Evolutionary conservation across 1,140 invertebrate species (phyloP).

Genomic region (Trialeurodes vaporariorum): DNA sequence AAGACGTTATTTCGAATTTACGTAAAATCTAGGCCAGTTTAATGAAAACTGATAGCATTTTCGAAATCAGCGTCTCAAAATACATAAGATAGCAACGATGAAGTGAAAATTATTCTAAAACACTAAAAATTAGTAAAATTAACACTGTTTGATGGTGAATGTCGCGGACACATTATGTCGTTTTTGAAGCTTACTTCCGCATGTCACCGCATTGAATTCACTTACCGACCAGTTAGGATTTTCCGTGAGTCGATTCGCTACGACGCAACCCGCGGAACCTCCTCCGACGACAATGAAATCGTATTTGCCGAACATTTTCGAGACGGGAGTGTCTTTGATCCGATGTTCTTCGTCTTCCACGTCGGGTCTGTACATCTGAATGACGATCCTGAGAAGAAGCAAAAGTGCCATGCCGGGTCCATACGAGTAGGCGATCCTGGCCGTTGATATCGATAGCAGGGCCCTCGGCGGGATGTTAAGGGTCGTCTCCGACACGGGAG

Average conservation of each 20-base stretch:
- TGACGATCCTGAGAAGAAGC: constrained; percentile 43
- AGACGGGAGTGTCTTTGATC: constrained; percentile 36
- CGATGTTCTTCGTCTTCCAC: constrained; percentile 48
- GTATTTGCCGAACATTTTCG: constrained; percentile 42
- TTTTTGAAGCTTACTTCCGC: too few species aligned
- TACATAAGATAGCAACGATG: too few species aligned
- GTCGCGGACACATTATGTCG: too few species aligned
- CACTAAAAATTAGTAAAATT: too few species aligned
- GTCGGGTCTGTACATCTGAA: constrained; percentile 47
- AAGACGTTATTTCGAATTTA: too few species aligned
- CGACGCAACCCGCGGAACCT: constrained; percentile 67
- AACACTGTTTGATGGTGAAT: too few species aligned
- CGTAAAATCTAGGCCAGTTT: too few species aligned
- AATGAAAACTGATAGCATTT: too few species aligned
- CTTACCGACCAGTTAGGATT: constrained; percentile 47
- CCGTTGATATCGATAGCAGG: constrained; percentile 34
- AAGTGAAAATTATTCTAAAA: too few species aligned
- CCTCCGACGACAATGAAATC: constrained; percentile 70
- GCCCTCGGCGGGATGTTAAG: constrained; percentile 3
- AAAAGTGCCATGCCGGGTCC: constrained; percentile 47
- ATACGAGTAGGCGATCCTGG: constrained; percentile 47
- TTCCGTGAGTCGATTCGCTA: constrained; percentile 63
- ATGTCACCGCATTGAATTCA: too few species aligned
- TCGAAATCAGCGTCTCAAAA: too few species aligned
- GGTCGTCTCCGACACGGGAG: neutral